Conservation (phyloP, 1,140 invertebrate genomes). For the Drosophila mayri region DNA sequence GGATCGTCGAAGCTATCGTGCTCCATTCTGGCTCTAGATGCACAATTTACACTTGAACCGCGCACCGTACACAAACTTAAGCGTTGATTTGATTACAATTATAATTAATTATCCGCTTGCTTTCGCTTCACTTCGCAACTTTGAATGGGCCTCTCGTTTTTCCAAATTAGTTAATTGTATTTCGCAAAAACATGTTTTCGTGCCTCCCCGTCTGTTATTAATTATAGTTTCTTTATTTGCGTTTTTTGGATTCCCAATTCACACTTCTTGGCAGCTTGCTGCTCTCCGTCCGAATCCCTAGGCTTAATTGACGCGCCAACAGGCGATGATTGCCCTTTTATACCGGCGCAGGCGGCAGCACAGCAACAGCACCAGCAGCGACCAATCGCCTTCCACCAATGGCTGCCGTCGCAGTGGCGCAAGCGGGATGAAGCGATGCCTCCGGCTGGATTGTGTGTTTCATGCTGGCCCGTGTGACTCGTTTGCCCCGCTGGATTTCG, state of each 20-base stretch:
- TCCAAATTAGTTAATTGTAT: constrained; percentile 80
- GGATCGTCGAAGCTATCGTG: constrained; percentile 91
- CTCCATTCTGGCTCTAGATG: constrained; percentile 86
- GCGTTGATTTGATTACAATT: constrained; percentile 52
- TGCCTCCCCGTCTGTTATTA: constrained; percentile 1
- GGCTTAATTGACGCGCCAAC: constrained; percentile 84
- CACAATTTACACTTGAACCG: constrained; percentile 14
- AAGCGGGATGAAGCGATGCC: constrained; percentile 26
- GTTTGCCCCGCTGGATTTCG: constrained; percentile 26
- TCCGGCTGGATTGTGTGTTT: constrained; percentile 15
- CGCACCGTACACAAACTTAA: constrained; percentile 24
- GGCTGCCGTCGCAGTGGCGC: constrained; percentile 35
- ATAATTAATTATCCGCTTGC: constrained; percentile 46
- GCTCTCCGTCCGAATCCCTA: constrained; percentile 67
- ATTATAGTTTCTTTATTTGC: constrained; percentile 8
- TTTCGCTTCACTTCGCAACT: constrained; percentile 20
- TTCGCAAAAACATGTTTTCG: constrained; percentile 51
- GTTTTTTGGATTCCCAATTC: constrained; percentile 8
- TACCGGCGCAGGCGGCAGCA: constrained; percentile 71
- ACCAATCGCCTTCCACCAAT: constrained; percentile 77
- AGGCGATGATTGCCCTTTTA: constrained; percentile 84
- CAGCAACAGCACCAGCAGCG: constrained; percentile 42
- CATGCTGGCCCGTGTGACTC: constrained; percentile 78
- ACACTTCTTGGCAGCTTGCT: constrained; percentile 41
- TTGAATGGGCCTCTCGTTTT: constrained; percentile 28